Evolutionary conservation across 37 sponge, comb jelly and placozoan genomes (phyloP).

Genomic region (Axinella damicornis): DNA sequence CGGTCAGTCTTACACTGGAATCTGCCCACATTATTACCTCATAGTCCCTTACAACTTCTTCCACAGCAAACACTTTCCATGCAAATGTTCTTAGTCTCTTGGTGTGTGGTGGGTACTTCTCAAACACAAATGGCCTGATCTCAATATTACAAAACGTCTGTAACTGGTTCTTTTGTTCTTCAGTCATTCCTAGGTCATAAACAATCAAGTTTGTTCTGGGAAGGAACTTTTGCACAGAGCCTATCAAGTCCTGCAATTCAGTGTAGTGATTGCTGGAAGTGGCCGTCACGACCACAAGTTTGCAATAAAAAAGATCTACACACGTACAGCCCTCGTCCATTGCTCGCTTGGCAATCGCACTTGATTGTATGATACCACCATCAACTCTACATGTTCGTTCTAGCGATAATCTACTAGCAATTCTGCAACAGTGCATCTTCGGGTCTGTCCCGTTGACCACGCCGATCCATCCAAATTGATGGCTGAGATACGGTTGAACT

Average conservation of each 20-base stretch:
- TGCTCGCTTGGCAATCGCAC: no score
- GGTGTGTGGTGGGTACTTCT: conserved; percentile 16
- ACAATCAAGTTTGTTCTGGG: conserved; percentile 20
- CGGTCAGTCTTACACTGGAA: conserved; percentile 20
- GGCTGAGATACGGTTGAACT: no score
- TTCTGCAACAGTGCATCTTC: no score
- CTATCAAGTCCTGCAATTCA: conserved; percentile 17
- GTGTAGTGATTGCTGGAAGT: conserved; percentile 5
- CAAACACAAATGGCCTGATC: not conserved
- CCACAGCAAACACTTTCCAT: conserved; percentile 21
- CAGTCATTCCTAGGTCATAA: conserved; percentile 27
- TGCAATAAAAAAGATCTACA: conserved; percentile 30
- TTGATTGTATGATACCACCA: no score
- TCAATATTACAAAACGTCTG: conserved; percentile 13
- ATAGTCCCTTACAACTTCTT: not conserved
- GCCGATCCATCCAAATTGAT: no score
- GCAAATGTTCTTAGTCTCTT: not conserved
- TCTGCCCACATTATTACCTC: conserved; percentile 38
- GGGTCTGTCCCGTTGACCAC: no score
- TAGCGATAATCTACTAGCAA: no score
- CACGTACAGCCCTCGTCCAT: not conserved
- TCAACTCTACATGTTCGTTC: no score
- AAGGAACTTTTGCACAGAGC: conserved; percentile 26
- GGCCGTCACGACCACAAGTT: conserved; percentile 30
- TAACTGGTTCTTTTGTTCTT: not conserved